A percentile compares a stretch with the other conserved stretches of the same genome.
Conservation (phyloP, 2,797 vertebrate genomes). For the Argyrosomus regius region DNA sequence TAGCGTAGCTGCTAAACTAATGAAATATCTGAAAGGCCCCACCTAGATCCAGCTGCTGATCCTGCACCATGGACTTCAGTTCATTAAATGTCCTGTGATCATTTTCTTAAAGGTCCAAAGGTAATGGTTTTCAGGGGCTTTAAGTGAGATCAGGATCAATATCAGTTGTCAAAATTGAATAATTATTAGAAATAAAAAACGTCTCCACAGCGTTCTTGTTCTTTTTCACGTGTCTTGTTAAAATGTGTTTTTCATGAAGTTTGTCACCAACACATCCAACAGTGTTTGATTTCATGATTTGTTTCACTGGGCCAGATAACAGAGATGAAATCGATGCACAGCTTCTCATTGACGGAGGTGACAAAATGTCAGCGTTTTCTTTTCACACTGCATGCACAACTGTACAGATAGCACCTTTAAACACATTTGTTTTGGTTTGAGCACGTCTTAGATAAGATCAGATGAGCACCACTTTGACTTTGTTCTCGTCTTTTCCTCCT, state of each 20-base stretch:
- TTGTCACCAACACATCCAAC: not conserved
- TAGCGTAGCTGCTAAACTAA: too few species aligned
- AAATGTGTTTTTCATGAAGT: too few species aligned
- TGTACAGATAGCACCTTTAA: not conserved
- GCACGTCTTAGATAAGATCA: not conserved
- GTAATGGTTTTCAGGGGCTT: too few species aligned
- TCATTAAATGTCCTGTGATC: too few species aligned
- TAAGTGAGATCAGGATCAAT: too few species aligned
- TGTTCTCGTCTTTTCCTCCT: too few species aligned
- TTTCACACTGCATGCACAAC: not conserved
- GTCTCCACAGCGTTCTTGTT: not conserved
- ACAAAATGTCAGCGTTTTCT: not conserved
- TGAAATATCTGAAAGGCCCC: too few species aligned
- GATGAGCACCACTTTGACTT: slow-evolving; percentile 10
- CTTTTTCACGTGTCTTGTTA: too few species aligned
- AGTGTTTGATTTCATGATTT: not conserved
- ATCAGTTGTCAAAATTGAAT: too few species aligned
- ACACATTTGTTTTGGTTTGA: not conserved
- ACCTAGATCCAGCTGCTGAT: too few species aligned
- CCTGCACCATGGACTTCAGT: too few species aligned
- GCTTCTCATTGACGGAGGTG: not conserved
- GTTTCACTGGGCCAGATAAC: not conserved
- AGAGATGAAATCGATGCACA: not conserved
- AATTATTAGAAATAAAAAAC: not conserved
- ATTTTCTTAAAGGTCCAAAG: too few species aligned